phyloP scores from a whole-genome alignment of 1,140 invertebrate genomes.

The Alviniconcha marisindica region DNA sequence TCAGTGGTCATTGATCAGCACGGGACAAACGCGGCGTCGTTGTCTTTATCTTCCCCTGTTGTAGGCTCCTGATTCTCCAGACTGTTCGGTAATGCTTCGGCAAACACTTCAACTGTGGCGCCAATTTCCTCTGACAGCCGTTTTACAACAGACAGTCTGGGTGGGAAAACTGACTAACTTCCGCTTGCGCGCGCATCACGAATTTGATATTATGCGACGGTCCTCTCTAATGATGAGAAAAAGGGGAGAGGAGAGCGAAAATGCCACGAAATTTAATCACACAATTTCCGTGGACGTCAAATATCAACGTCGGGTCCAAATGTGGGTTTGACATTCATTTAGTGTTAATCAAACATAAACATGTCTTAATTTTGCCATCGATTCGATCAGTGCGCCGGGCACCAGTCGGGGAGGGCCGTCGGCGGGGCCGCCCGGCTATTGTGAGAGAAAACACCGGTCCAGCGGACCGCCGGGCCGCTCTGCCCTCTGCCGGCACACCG shows the following conservation, averaged over 20 bases:
- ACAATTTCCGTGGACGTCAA: constrained; percentile 41
- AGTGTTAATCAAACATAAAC: constrained; percentile 43
- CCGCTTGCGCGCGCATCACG: constrained; percentile 33
- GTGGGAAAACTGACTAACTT: constrained; percentile 33
- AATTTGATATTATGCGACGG: constrained; percentile 28
- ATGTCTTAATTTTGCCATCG: constrained; percentile 32
- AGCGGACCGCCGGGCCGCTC: neutral
- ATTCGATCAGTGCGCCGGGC: constrained; percentile 20
- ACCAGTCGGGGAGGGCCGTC: neutral
- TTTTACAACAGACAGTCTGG: constrained; percentile 18
- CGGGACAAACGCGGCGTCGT: constrained; percentile 23
- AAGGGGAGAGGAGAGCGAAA: neutral
- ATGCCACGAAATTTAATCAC: constrained; percentile 38
- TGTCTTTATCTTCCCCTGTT: constrained; percentile 29
- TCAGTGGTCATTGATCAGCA: constrained; percentile 17
- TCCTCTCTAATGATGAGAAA: constrained; percentile 31
- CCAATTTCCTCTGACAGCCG: constrained; percentile 33
- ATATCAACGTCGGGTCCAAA: constrained; percentile 12
- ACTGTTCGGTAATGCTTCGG: constrained; percentile 34
- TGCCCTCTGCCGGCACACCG: neutral
- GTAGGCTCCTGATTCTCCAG: constrained; percentile 1
- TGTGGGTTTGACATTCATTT: constrained; percentile 42
- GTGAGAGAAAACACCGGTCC: constrained; percentile 28
- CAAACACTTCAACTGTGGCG: constrained; percentile 35
- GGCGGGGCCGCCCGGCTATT: neutral